These are phyloP conservation scores for Formica aserva DNA, from an alignment of 2,888 invertebrate genomes.

Conservation along the genomic window DNA sequence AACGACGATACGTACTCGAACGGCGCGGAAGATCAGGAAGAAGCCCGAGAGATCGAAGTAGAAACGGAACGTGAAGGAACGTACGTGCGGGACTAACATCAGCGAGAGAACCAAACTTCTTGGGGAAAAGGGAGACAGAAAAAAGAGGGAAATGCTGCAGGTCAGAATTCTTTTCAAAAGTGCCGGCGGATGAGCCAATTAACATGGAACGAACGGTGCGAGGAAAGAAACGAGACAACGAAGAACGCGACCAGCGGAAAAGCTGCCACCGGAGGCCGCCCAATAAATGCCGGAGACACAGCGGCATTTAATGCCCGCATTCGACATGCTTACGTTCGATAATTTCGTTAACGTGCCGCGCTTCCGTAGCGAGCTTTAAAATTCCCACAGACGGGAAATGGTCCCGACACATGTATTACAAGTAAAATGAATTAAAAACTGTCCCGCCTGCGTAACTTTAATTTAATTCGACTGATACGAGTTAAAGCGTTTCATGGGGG, in stretches of 20 bases:
- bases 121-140: not conserved
- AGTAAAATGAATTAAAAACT: constrained; percentile 31
- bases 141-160: not conserved
- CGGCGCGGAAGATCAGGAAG: constrained; percentile 28
- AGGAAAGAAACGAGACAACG: constrained; percentile 22
- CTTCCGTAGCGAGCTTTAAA: constrained; percentile 54
- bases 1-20: constrained; percentile 41
- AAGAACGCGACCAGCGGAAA: constrained; percentile 33
- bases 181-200: constrained; percentile 52
- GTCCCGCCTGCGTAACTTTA: constrained; percentile 26
- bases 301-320: constrained; percentile 62
- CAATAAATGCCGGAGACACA: constrained; percentile 27
- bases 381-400: constrained; percentile 15
- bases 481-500: constrained; percentile 5
- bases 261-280: constrained; percentile 53
- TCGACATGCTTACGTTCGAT: constrained; percentile 63
- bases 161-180: constrained; percentile 36
- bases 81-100: constrained; percentile 13
- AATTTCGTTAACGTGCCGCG: constrained; percentile 65
- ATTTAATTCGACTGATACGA: constrained; percentile 40
- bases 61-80: constrained; percentile 25
- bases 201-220: constrained; percentile 49
- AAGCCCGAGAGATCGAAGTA: constrained; percentile 32
- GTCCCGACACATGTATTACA: not conserved
- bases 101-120: constrained; percentile 4